These are phyloP conservation scores for Ancistrus triradiatus DNA, from an alignment of 2,113 vertebrate genomes.

Conservation along the genomic window DNA sequence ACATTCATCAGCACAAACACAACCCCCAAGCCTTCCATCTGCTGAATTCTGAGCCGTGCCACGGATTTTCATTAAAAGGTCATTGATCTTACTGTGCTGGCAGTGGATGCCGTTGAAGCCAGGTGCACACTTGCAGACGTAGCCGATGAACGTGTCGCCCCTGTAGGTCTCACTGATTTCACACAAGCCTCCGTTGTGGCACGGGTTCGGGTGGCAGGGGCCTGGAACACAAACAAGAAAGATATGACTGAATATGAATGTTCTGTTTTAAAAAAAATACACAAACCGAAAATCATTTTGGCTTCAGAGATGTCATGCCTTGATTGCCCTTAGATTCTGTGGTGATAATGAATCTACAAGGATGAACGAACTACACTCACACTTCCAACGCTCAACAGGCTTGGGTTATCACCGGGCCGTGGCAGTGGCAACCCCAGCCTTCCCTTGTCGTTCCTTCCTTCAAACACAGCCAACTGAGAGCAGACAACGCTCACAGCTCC, in stretches of 20 bases:
- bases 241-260: background rate
- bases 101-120: conserved; percentile 96
- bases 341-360: too few species aligned
- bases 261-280: background rate
- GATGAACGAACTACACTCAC: too few species aligned
- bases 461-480: too few species aligned
- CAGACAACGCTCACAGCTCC: too few species aligned
- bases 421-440: too few species aligned
- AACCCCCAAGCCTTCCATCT: background rate
- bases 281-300: too few species aligned
- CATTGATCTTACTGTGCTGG: conserved; percentile 91
- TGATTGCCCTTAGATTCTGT: too few species aligned
- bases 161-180: conserved; percentile 93
- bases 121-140: conserved; percentile 87
- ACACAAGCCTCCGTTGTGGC: conserved; percentile 93
- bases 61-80: background rate
- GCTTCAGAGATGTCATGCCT: too few species aligned
- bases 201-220: conserved; percentile 92
- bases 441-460: too few species aligned
- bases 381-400: too few species aligned
- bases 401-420: too few species aligned
- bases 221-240: conserved; percentile 62
- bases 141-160: conserved; percentile 95
- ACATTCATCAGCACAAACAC: background rate
- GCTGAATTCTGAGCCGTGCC: background rate